phyloP scores from a whole-genome alignment of 2,888 invertebrate genomes.

The Amblyjoppa fuscipennis region DNA sequence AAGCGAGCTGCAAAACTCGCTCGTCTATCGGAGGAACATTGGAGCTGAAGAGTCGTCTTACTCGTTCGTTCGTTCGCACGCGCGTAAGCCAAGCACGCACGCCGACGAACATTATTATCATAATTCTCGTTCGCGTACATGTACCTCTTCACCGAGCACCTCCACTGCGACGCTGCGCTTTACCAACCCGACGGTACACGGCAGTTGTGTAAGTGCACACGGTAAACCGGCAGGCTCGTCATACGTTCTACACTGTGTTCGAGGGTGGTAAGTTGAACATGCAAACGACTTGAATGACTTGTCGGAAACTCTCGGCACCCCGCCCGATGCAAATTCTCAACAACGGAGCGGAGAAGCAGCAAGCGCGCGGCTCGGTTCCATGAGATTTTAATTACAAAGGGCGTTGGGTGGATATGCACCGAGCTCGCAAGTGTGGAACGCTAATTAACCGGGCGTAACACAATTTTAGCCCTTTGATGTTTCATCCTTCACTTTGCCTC shows the following conservation, averaged over 20 bases:
- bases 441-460: constrained; percentile 36
- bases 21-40: neutral
- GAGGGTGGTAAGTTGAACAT: constrained; percentile 17
- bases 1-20: constrained; percentile 9
- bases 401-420: neutral
- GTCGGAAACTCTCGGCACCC: constrained; percentile 45
- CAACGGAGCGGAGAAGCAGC: neutral
- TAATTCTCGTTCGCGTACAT: constrained; percentile 54
- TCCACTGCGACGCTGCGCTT: neutral
- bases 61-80: constrained; percentile 33
- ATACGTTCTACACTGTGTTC: constrained; percentile 32
- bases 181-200: neutral
- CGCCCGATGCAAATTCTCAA: constrained; percentile 49
- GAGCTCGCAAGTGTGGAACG: constrained; percentile 14
- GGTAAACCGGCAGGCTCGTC: constrained; percentile 33
- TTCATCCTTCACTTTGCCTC: neutral
- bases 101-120: constrained; percentile 46
- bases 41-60: neutral
- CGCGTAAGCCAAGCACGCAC: constrained; percentile 52
- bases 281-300: constrained; percentile 49
- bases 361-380: constrained; percentile 28
- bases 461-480: constrained; percentile 5
- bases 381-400: constrained; percentile 50
- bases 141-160: constrained; percentile 35
- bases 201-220: neutral